phyloP scores from a whole-genome alignment of 2,113 vertebrate genomes.

The Melierax canorus region DNA sequence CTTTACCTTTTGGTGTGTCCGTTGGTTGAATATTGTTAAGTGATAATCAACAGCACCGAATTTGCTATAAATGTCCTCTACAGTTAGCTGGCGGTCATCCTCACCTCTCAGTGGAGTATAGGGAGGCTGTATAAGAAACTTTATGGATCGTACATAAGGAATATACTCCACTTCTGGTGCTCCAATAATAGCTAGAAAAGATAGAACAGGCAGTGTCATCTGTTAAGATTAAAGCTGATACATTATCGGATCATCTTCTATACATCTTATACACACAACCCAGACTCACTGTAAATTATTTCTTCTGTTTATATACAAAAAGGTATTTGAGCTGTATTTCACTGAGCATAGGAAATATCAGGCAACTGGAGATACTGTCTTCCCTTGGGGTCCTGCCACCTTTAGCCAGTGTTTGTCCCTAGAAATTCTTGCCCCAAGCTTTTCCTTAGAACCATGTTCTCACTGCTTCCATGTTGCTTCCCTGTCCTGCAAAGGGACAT shows the following conservation, averaged over 20 bases:
- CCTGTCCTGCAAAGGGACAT: background rate
- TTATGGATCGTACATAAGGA: slow-evolving; percentile 58
- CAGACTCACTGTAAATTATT: background rate
- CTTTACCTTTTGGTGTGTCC: slow-evolving; percentile 66
- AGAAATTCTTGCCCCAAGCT: background rate
- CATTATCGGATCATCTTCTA: background rate
- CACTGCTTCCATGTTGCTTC: background rate
- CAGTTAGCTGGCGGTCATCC: background rate
- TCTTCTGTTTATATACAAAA: background rate
- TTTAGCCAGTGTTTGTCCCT: background rate
- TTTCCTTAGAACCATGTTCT: background rate
- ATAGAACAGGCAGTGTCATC: background rate
- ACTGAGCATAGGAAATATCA: background rate
- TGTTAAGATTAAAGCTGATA: background rate
- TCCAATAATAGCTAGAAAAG: slow-evolving; percentile 62
- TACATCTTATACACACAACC: rapidly evolving
- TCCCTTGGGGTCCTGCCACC: background rate
- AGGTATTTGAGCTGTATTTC: background rate
- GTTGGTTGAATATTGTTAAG: slow-evolving; percentile 39
- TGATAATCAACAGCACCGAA: slow-evolving; percentile 34
- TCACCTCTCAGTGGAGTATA: background rate
- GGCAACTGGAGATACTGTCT: background rate
- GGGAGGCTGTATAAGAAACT: slow-evolving; percentile 53
- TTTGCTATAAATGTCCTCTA: slow-evolving; percentile 68
- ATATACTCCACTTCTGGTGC: slow-evolving; percentile 56